These are phyloP conservation scores for Orussus abietinus DNA, from an alignment of 1,140 invertebrate genomes.

Conservation along the genomic window DNA sequence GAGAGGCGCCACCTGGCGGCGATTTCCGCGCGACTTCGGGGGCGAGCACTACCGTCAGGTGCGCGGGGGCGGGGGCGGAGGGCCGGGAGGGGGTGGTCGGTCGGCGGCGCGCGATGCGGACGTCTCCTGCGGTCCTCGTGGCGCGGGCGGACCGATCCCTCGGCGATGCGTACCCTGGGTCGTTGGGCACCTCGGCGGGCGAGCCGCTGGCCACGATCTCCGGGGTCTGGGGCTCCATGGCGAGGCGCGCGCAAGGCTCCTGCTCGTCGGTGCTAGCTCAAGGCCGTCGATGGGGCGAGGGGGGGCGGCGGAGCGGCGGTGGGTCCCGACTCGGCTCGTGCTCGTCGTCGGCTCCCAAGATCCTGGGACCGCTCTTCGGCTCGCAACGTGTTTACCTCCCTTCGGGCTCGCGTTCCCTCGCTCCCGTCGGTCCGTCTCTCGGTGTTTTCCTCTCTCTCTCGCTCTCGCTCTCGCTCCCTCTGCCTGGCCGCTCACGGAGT, in stretches of 20 bases:
- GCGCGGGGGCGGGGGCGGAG: constrained; percentile 9
- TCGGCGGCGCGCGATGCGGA: too few species aligned
- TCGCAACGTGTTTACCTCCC: background rate
- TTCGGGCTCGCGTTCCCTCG: constrained; percentile 7
- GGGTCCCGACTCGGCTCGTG: constrained; percentile 12
- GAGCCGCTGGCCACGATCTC: constrained; percentile 70
- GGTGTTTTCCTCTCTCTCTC: constrained; percentile 12
- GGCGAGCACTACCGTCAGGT: too few species aligned
- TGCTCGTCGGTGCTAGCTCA: too few species aligned
- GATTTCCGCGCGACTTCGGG: too few species aligned
- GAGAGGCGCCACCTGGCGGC: too few species aligned
- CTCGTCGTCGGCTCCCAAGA: constrained; percentile 6
- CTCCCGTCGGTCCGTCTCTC: constrained; percentile 16
- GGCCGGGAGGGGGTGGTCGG: constrained; percentile 3
- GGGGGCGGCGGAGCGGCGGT: constrained; percentile 32
- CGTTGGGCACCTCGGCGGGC: constrained; percentile 81
- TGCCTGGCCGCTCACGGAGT: constrained; percentile 13
- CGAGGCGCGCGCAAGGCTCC: constrained; percentile 19
- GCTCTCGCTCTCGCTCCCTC: background rate
- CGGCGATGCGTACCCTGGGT: constrained; percentile 79
- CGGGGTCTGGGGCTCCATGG: constrained; percentile 70
- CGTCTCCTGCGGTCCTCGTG: constrained; percentile 17
- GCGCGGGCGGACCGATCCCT: constrained; percentile 20
- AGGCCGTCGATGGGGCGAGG: constrained; percentile 17
- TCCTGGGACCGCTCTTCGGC: too few species aligned